Base-by-base conservation (phyloP, 2,113 vertebrate genomes). In the Siphamia tubifer region DNA sequence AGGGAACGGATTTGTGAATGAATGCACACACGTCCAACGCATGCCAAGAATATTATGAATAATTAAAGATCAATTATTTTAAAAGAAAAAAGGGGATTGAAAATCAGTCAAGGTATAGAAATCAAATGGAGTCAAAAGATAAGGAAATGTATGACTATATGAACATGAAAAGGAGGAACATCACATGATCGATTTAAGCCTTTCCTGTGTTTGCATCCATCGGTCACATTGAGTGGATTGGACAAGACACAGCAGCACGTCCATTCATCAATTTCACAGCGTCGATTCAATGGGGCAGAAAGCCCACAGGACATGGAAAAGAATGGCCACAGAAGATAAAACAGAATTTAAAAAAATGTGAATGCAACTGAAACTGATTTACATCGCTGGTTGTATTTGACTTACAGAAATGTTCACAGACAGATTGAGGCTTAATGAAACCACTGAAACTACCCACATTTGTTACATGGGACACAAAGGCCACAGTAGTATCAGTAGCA, bases 1-100 rank as follows among this genome's bases (percentile, higher is more conserved):
- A 40, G 49, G 42, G 38, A 35, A 32, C 35, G 56, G 68, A 63
- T 62, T 63, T 81, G 39, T 81, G 72, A 81, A 82, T 65, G 64
- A 40, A 45, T 25, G 31, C 49, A 53, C 31, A 49, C 66, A 31
- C 25, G 49, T 36, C 19, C 17, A 55, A 36, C 52, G 64, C 24
- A 28, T 0, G 3, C 51, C 9, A 49, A 10, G 27, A 20, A 27
- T 42, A 2, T 13, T 38, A 44, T 58, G 60, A 68, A 71, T 54
- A 48, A 27, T 32, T 27, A 25, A 36, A 31, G 30, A 45, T 30
- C 2, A 38, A 20, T 19, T 35, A 70, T 52, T 45, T 21, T 60
- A 6, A 47, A 15, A 15, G 40, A 32, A 38, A 42, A 17, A 53
- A 38, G 2, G 40, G 8, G n/a, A 36, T 11, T 6, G 0, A 5